Base-by-base conservation (phyloP, 2,888 invertebrate species). In the Microctonus hyperodae region DNA sequence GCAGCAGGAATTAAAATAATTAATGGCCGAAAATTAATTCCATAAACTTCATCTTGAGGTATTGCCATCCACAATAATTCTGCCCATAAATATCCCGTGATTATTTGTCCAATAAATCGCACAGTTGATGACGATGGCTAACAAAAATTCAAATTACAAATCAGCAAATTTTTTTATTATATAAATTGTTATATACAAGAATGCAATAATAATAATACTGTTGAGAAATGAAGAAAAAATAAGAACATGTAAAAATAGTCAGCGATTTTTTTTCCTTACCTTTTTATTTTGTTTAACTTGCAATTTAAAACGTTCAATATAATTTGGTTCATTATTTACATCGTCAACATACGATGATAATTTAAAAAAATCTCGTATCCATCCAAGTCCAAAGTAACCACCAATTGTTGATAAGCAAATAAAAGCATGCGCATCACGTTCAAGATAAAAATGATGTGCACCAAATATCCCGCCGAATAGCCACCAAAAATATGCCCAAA, bases 391-490 rank as follows among this genome's bases (percentile, higher is more conserved):
- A 75, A 90, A 87, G 79, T 93, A 94, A 3, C 96, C 96, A 1
- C 94, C 96, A 20, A 94, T 85, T 0, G 95, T 94, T 68, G 91
- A 91, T 90, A 94, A 93, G 90, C 94, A 95, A 0, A 96, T 87
- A 80, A 97, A 93, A 0, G 95, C 97, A 76, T 98, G 98, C 23
- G 91, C 88, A 83, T 97, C 95, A 65, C 97, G 87, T 63, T 91
- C 89, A 71, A 98, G 86, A 84, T 98, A 98, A 78, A 97, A 89
- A 81, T 97, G 95, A 84, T 98, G 98, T 5, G 93, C 85, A 0
- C 97, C 97, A 74, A 95, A 91, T 75, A 93, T 84, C 4, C 98
- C 98, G 20, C 95, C 95, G 73, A 95, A 88, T 0, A 96, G 78
- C 97, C 97, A 98, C 48, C 92, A 85, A 1, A 96, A 68, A 80